phyloP scores from a whole-genome alignment of 2,113 vertebrate species.

The Conger conger region DNA sequence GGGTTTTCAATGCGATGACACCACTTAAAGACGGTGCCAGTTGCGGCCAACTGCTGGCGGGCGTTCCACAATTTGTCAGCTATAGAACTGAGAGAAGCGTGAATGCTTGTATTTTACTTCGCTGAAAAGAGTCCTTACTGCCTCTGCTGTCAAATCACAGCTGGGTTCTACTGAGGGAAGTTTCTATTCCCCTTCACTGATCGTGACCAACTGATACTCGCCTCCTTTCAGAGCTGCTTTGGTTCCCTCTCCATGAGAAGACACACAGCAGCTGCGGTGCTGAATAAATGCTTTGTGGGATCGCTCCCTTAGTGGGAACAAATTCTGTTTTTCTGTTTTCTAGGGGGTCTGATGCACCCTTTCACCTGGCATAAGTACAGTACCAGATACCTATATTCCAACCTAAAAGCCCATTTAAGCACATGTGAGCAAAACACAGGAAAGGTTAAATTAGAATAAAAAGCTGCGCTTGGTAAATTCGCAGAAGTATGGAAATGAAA shows the following conservation, averaged over 20 bases:
- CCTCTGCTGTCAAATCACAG: constrained; percentile 15
- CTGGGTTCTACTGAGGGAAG: neutral
- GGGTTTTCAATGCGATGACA: constrained; percentile 25
- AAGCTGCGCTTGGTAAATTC: neutral
- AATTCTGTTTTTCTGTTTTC: neutral
- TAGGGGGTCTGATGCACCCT: neutral
- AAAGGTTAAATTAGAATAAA: neutral
- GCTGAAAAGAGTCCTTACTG: neutral
- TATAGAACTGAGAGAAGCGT: constrained; percentile 26
- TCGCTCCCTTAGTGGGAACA: neutral
- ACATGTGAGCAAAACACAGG: neutral
- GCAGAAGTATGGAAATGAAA: neutral
- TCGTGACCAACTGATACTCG: neutral
- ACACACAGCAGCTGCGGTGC: neutral
- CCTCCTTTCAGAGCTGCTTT: neutral
- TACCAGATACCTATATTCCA: neutral
- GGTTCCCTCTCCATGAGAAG: constrained; percentile 7
- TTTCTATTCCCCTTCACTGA: neutral
- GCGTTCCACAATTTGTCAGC: constrained; percentile 39
- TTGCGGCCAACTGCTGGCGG: constrained; percentile 30
- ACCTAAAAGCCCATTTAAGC: neutral
- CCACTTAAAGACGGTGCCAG: constrained; percentile 11
- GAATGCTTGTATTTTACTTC: constrained; percentile 1
- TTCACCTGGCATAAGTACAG: constrained; percentile 10
- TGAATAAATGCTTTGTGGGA: neutral